These are phyloP conservation scores for Oreochromis mossambicus DNA, from an alignment of 2,797 vertebrate genomes.

Conservation along the genomic window DNA sequence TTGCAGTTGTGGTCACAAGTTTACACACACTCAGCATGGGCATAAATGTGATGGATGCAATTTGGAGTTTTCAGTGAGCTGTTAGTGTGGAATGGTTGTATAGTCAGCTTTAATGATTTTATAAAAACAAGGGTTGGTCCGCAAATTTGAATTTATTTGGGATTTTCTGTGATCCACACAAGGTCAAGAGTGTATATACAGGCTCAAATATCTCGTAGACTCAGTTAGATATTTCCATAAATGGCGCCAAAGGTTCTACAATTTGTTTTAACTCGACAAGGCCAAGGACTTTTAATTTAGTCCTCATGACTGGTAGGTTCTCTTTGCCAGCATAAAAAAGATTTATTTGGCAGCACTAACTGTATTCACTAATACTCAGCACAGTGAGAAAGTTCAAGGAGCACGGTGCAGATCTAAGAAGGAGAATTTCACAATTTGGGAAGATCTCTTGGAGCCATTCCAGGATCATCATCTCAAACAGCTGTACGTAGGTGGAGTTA, in stretches of 20 bases:
- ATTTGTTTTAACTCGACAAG: neutral
- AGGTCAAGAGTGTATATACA: neutral
- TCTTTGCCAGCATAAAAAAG: neutral
- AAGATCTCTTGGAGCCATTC: neutral
- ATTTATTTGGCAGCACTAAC: neutral
- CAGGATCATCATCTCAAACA: neutral
- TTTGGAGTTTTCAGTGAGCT: neutral
- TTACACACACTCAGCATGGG: neutral
- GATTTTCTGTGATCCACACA: rapidly evolving
- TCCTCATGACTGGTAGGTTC: neutral
- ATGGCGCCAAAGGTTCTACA: rapidly evolving
- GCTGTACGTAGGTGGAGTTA: neutral
- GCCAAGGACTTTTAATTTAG: neutral
- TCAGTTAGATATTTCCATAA: neutral
- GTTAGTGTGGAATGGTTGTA: neutral
- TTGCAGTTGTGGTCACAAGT: neutral
- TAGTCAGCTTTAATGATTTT: neutral
- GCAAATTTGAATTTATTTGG: neutral
- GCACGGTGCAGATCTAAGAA: rapidly evolving
- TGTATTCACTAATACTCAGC: rapidly evolving
- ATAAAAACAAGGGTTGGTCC: neutral
- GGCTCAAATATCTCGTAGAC: neutral
- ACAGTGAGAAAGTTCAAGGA: neutral
- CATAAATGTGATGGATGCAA: neutral
- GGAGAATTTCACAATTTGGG: neutral